Evolutionary conservation across 2,113 vertebrate genomes (phyloP), one percentile per base, ranked within the genome.

Genomic region (Scolopax mira): DNA sequence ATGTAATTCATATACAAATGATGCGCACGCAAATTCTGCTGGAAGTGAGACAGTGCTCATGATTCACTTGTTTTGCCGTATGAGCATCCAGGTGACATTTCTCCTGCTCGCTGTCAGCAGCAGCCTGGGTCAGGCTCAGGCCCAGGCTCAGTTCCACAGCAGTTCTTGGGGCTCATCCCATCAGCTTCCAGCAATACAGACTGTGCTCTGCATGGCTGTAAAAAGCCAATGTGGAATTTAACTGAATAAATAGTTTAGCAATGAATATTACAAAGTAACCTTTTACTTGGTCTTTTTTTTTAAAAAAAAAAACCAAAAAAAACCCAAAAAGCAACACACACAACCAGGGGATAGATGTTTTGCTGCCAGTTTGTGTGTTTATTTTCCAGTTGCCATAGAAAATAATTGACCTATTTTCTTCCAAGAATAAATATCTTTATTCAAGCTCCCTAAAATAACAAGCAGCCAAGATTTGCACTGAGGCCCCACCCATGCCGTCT

Each of bases 361-460:
- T 94, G 33, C 92, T 96, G 94, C 94, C 94, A 95, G 95, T 97
- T 96, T 97, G 87, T 82, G 75, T 97, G 95, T 98, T 98, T 98
- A 96, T 98, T 98, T 98, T 97, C 91, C 96, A 97, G 97, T 98
- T 97, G 95, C 98, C 97, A 98, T 98, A 98, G 98, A 91, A 98
- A 98, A 98, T 98, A 97, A 98, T 96, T 97, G 97, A 97, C 92
- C 95, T 97, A 95, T 96, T 98, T 97, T 98, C 95, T 97, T 95
- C 94, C 96, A 96, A 94, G 97, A 97, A 97, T 97, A 98, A 98
- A 98, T 96, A 97, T 96, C 93, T 98, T 97, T 97, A 96, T 96
- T 93, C 93, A 96, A 97, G 91, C 94, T 98, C 94, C 96, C 94
- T 96, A 91, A 97, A 97, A 69, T 72, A 62, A 21, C 62, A 84